Evolutionary conservation across 2,113 vertebrate genomes (phyloP).

Genomic region (Nycticorax nycticorax): DNA sequence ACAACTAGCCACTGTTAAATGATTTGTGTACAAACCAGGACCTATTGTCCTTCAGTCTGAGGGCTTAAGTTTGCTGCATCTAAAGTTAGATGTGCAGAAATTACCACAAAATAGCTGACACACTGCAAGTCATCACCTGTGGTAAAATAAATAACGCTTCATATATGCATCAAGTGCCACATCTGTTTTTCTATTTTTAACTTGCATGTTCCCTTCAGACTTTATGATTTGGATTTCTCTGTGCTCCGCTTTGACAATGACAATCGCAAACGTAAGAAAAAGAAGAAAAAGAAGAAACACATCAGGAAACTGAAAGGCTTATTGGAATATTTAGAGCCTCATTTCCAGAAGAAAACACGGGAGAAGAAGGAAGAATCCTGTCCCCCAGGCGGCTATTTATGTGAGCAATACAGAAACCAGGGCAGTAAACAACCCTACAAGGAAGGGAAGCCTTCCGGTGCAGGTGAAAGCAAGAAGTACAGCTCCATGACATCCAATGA

Average conservation of each 20-base stretch:
- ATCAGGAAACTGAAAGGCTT: slow-evolving; percentile 65
- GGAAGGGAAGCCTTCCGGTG: slow-evolving; percentile 30
- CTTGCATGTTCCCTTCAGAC: slow-evolving; percentile 45
- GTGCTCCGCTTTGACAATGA: slow-evolving; percentile 71
- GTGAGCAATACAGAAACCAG: slow-evolving; percentile 56
- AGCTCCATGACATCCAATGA: neutral
- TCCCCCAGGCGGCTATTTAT: neutral
- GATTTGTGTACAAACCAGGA: neutral
- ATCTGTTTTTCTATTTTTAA: slow-evolving; percentile 37
- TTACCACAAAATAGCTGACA: neutral
- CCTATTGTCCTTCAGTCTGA: neutral
- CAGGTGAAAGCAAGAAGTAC: slow-evolving; percentile 29
- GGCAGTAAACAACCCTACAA: slow-evolving; percentile 49
- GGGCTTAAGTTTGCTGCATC: neutral
- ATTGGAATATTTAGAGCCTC: slow-evolving; percentile 21
- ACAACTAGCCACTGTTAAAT: neutral
- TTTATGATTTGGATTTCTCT: slow-evolving; percentile 73
- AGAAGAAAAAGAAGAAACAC: slow-evolving; percentile 81
- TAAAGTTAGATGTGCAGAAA: neutral
- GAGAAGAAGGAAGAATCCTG: slow-evolving; percentile 5
- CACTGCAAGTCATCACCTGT: slow-evolving; percentile 5
- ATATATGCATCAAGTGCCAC: slow-evolving; percentile 10
- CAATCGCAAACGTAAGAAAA: slow-evolving; percentile 83
- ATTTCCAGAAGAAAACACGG: slow-evolving; percentile 22
- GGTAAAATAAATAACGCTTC: neutral